Percentiles rank a stretch among this genome's conserved stretches.
Evolutionary conservation across 2,113 vertebrate species (phyloP).

Genomic region (Macaca mulatta): DNA sequence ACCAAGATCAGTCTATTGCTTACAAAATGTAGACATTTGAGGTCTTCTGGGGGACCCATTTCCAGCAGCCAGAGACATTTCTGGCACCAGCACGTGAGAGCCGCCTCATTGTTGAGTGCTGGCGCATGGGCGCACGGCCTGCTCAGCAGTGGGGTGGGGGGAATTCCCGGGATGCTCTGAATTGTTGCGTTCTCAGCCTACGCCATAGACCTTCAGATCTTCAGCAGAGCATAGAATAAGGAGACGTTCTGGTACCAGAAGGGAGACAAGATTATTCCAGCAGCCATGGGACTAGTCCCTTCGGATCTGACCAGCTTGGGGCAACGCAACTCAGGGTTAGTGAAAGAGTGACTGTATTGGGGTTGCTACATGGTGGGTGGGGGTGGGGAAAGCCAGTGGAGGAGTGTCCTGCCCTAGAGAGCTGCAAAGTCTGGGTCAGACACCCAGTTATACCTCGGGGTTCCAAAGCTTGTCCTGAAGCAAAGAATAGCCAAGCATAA

Average conservation of each 20-base stretch:
- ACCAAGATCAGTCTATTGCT: background rate
- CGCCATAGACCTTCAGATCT: slow-evolving; percentile 30
- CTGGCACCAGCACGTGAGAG: background rate
- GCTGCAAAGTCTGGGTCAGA: background rate
- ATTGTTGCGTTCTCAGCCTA: slow-evolving; percentile 33
- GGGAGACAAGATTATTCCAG: slow-evolving; percentile 24
- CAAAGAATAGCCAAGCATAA: background rate
- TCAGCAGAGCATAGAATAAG: slow-evolving; percentile 32
- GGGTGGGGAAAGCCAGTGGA: background rate
- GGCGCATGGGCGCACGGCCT: background rate
- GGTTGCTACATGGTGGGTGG: background rate
- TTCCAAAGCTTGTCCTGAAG: background rate
- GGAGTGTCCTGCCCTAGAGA: background rate
- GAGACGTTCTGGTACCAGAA: background rate
- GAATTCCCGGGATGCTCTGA: slow-evolving; percentile 55
- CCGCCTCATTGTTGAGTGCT: background rate
- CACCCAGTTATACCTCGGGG: background rate
- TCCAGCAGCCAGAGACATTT: slow-evolving; percentile 13
- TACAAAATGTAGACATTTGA: background rate
- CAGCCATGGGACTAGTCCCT: slow-evolving; percentile 34
- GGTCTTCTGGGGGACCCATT: background rate
- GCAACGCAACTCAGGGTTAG: slow-evolving; percentile 45
- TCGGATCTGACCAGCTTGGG: slow-evolving; percentile 11
- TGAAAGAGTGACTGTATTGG: background rate
- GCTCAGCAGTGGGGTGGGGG: background rate